phyloP scores from a whole-genome alignment of 2,888 invertebrate genomes.

The Hipparchia semele region DNA sequence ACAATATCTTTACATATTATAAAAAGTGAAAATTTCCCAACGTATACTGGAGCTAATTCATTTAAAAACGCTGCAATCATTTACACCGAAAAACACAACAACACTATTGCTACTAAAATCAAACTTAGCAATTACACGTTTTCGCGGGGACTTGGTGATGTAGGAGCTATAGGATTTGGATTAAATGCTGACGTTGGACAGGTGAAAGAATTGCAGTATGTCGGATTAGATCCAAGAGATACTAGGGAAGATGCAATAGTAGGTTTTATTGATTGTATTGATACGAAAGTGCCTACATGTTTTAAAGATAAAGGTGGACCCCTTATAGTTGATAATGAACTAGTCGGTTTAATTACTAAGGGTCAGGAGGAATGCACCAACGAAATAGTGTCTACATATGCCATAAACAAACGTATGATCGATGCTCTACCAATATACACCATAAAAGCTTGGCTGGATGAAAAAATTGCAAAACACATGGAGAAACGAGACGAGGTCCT shows the following conservation, averaged over 20 bases:
- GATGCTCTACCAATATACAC: conserved; percentile 63
- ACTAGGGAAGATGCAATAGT: conserved; percentile 42
- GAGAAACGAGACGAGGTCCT: conserved; percentile 51
- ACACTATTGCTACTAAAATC: conserved; percentile 60
- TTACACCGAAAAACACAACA: conserved; percentile 67
- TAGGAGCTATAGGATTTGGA: conserved; percentile 70
- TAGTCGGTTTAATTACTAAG: conserved; percentile 62
- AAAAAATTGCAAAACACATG: conserved; percentile 65
- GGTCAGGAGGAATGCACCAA: conserved; percentile 64
- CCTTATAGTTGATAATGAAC: conserved; percentile 61
- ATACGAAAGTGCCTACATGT: conserved; percentile 68
- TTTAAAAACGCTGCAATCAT: conserved; percentile 67
- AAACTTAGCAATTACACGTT: conserved; percentile 61
- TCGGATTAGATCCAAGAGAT: conserved; percentile 60
- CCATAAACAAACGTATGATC: conserved; percentile 63
- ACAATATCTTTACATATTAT: conserved; percentile 57
- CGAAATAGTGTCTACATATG: conserved; percentile 63
- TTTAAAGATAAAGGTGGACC: conserved; percentile 73
- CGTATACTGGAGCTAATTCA: conserved; percentile 52
- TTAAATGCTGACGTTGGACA: conserved; percentile 65
- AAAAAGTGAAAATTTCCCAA: conserved; percentile 68
- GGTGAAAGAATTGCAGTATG: conserved; percentile 60
- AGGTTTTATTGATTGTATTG: conserved; percentile 69
- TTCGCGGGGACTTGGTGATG: conserved; percentile 51
- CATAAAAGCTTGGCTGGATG: conserved; percentile 70